Evolutionary conservation across 2,888 invertebrate species (phyloP).

Genomic region (Osedax frankpressi): DNA sequence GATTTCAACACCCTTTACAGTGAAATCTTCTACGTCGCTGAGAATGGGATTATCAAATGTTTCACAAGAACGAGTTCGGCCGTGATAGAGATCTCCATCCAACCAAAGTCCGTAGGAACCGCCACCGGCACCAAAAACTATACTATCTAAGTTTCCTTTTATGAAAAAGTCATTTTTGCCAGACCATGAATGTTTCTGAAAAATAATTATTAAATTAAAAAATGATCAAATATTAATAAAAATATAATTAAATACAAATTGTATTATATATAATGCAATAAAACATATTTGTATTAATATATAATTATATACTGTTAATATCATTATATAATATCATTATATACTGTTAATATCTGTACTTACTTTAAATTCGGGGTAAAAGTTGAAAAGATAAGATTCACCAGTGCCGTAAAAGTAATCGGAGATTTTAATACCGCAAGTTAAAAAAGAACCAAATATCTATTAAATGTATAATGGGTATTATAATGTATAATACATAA

Average conservation of each 20-base stretch:
- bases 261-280: too few relatives aligned
- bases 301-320: too few relatives aligned
- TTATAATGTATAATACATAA: too few relatives aligned
- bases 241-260: too few relatives aligned
- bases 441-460: conserved; percentile 90
- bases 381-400: conserved; percentile 68
- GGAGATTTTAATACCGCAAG: conserved; percentile 76
- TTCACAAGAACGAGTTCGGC: conserved; percentile 82
- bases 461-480: too few relatives aligned
- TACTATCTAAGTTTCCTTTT: conserved; percentile 84
- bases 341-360: too few relatives aligned
- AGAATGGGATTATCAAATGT: conserved; percentile 92
- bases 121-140: conserved; percentile 88
- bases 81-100: conserved; percentile 90
- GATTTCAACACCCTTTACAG: conserved; percentile 90
- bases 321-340: too few relatives aligned
- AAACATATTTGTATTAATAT: too few relatives aligned
- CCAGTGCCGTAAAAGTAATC: conserved; percentile 97
- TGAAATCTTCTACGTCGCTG: conserved; percentile 81
- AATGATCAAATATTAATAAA: too few relatives aligned
- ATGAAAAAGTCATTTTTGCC: conserved; percentile 96
- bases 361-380: conserved; percentile 59
- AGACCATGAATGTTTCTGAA: conserved; percentile 88
- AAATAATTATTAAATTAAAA: too few relatives aligned
- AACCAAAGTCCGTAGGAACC: conserved; percentile 95